Evolutionary conservation across 2,797 vertebrate species (phyloP), one percentile per base, ranked within the genome.

Genomic region (Sardinella longiceps): DNA sequence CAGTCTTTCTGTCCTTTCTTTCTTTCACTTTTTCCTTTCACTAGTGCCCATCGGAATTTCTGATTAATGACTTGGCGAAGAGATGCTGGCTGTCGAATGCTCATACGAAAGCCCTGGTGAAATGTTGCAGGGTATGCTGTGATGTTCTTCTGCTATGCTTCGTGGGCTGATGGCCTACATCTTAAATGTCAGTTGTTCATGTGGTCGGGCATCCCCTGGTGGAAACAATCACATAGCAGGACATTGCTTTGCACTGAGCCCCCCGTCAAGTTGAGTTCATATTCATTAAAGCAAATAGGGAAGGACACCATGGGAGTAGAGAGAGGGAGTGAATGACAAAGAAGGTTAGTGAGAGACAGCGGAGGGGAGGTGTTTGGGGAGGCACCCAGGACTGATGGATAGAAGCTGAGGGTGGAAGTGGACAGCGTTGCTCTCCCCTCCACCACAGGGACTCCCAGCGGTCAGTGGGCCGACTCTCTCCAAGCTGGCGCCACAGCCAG

Each of bases 201-300:
- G 66, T 74, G 66, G 66, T 30, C 66, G 10, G 3, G 30, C 66
- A 43, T 43, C 33, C 70, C 37, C 70, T 77, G 70, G 70, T 23
- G 70, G 63, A 9, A 23, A 43, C n/a, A 77, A 77, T 43, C 70
- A 77, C 70, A 43, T 23, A 43, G 37, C 70, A 20, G 70, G 70
- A 77, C 70, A 43, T 37, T 5, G 20, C 37, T 43, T 43, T 20
- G 70, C 37, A 39, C 33, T 15, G 33, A 20, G 12, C 33, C 66
- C 63, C 66, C 70, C 37, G 70, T 77, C 70, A 77, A 20, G 15
- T 77, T 43, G 37, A 15, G 33, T 77, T 39, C 70, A 77, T 39
- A 77, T 77, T 39, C 20, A 77, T 77, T 77, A 43, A 77, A 77
- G 33, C 70, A 77, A 77, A 77, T 43, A 43, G 70, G 18, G 33